phyloP scores from a whole-genome alignment of 2,888 invertebrate species.

The Tortrix viridana region DNA sequence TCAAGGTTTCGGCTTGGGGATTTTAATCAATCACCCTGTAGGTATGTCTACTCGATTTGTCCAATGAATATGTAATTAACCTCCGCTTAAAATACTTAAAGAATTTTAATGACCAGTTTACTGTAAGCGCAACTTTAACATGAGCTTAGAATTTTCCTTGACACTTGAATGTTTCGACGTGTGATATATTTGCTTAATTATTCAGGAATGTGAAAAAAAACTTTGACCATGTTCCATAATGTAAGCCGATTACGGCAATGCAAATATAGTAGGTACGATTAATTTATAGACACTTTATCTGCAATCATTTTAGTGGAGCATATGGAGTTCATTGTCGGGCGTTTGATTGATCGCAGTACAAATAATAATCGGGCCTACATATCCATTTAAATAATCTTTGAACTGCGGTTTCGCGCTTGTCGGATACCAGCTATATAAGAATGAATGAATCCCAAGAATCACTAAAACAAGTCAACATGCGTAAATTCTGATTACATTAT shows the following conservation, averaged over 20 bases:
- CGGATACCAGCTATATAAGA: too few species aligned
- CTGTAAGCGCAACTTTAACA: constrained; percentile 6
- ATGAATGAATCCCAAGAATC: too few species aligned
- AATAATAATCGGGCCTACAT: too few species aligned
- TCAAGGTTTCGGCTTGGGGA: neutral
- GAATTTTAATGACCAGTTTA: constrained; percentile 3
- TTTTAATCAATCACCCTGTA: constrained; percentile 11
- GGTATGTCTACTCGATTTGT: neutral
- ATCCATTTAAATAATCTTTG: too few species aligned
- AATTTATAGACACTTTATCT: too few species aligned
- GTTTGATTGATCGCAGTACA: too few species aligned
- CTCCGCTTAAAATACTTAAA: neutral
- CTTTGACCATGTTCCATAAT: neutral
- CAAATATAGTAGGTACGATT: too few species aligned
- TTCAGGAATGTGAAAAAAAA: neutral
- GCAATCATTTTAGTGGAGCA: too few species aligned
- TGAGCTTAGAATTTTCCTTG: constrained; percentile 6
- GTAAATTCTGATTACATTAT: too few species aligned
- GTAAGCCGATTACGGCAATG: constrained; percentile 1
- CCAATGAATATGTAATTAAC: constrained; percentile 15
- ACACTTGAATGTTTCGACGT: constrained; percentile 1
- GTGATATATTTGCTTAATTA: constrained; percentile 1
- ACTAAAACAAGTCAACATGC: too few species aligned
- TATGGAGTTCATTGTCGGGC: too few species aligned
- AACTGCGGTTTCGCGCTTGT: too few species aligned